phyloP scores from a whole-genome alignment of 2,113 vertebrate species.

The Mastomys coucha region DNA sequence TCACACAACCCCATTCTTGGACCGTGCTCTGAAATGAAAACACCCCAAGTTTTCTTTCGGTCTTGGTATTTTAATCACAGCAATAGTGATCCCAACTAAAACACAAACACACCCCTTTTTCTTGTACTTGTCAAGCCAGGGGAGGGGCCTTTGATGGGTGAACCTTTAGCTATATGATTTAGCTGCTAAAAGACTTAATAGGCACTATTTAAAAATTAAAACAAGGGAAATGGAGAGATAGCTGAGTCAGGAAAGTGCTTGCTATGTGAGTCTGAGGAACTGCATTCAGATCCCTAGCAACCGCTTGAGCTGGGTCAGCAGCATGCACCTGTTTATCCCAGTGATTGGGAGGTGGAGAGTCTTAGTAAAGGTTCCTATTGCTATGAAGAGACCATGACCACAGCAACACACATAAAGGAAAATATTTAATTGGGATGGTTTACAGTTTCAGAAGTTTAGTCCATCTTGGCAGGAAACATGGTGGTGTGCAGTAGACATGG shows the following conservation, averaged over 20 bases:
- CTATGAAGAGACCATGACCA: neutral
- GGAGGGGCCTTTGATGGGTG: neutral
- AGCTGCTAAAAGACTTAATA: neutral
- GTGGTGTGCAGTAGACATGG: too few relatives aligned
- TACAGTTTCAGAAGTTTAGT: neutral
- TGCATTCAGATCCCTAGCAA: neutral
- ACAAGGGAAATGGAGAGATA: neutral
- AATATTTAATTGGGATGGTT: neutral
- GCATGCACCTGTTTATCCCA: neutral
- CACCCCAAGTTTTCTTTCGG: neutral
- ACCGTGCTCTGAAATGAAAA: neutral
- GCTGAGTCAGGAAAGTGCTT: neutral
- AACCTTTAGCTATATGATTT: neutral
- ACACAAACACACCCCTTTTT: neutral
- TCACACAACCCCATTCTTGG: neutral
- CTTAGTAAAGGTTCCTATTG: neutral
- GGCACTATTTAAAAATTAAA: neutral
- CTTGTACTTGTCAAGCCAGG: neutral
- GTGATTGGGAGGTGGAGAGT: neutral
- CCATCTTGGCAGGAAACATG: neutral
- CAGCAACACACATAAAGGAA: neutral
- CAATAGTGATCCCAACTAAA: neutral
- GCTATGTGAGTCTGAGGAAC: neutral
- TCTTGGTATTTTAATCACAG: neutral
- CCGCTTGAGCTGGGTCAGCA: neutral